These are phyloP conservation scores for Suricata suricatta DNA, from an alignment of 2,113 vertebrate genomes.

Conservation along the genomic window DNA sequence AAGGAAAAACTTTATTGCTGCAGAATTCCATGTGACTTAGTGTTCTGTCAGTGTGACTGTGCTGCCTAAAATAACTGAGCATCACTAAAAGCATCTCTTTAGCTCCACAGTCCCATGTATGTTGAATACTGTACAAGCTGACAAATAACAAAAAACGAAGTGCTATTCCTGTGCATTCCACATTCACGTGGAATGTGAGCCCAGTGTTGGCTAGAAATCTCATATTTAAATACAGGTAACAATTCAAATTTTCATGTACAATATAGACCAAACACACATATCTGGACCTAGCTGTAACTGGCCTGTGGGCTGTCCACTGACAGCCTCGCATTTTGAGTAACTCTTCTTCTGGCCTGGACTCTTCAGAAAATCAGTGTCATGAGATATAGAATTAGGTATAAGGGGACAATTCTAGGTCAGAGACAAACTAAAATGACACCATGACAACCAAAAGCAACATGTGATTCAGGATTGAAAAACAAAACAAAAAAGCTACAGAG, in stretches of 20 bases:
- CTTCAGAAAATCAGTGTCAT: not conserved
- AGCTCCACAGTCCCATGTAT: not conserved
- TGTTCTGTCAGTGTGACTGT: not conserved
- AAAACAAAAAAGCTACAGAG: slow-evolving; percentile 12
- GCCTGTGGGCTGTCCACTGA: not conserved
- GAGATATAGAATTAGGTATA: not conserved
- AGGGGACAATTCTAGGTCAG: not conserved
- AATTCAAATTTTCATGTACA: not conserved
- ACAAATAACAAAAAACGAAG: not conserved
- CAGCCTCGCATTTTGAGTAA: not conserved
- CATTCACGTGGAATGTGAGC: not conserved
- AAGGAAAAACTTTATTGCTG: not conserved
- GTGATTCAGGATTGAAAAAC: not conserved
- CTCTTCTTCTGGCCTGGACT: not conserved
- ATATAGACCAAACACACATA: not conserved
- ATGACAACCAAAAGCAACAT: not conserved
- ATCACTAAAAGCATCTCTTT: not conserved
- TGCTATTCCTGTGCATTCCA: not conserved
- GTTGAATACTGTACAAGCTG: not conserved
- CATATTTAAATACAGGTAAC: not conserved
- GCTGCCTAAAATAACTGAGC: not conserved
- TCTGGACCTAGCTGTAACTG: not conserved
- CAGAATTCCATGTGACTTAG: not conserved
- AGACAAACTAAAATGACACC: not conserved
- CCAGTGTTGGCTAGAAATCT: not conserved